Evolutionary conservation across 1,140 invertebrate species (phyloP).

Genomic region (Conus betulinus): DNA sequence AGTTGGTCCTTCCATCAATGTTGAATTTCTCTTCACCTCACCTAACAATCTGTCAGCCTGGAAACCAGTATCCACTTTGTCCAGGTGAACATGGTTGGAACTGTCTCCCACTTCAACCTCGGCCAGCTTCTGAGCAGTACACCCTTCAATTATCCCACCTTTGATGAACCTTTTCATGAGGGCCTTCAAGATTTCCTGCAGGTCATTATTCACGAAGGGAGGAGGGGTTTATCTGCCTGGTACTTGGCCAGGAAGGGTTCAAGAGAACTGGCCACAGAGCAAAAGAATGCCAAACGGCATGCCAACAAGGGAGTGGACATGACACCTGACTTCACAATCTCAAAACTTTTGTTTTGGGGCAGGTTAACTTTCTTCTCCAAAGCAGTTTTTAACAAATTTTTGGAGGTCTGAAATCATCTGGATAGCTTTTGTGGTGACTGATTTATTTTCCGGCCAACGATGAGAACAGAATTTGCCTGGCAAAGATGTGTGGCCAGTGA

Average conservation of each 20-base stretch:
- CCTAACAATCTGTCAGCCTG: not conserved
- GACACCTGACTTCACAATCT: not conserved
- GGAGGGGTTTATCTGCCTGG: not conserved
- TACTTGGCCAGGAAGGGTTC: not conserved
- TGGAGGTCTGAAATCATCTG: not conserved
- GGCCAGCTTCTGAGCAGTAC: not conserved
- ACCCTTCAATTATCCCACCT: not conserved
- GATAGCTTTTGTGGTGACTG: not conserved
- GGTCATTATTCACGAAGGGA: not conserved
- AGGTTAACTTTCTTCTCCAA: not conserved
- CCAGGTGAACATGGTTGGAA: not conserved
- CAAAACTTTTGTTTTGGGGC: conserved; percentile 11
- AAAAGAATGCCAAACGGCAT: not conserved
- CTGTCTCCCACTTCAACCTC: not conserved
- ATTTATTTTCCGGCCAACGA: conserved; percentile 1
- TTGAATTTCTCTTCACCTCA: too few relatives aligned
- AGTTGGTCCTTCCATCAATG: too few relatives aligned
- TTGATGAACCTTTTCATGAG: not conserved
- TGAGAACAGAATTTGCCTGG: not conserved
- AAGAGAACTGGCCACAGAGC: not conserved
- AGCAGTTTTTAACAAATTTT: not conserved
- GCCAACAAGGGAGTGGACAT: not conserved
- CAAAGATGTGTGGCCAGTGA: not conserved
- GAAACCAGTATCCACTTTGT: not conserved
- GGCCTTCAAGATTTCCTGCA: not conserved